Evolutionary conservation across 2,888 invertebrate genomes (phyloP).

Genomic region (Polia nebulosa): DNA sequence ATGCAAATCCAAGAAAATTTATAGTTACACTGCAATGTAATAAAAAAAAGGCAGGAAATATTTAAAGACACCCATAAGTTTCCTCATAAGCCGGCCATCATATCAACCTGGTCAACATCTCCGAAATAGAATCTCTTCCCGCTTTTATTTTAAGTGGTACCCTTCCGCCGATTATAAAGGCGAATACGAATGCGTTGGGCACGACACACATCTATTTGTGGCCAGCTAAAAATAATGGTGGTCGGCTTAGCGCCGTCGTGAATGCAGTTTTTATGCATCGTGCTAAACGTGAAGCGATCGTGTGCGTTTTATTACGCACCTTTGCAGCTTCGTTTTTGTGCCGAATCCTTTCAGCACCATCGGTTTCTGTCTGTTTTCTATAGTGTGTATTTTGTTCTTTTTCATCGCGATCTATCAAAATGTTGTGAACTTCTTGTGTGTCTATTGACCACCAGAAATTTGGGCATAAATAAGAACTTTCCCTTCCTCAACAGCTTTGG

Average conservation of each 20-base stretch:
- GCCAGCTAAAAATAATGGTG: slow-evolving; percentile 83
- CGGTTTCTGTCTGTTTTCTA: background rate
- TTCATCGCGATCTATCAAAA: background rate
- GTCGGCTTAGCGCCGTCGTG: slow-evolving; percentile 72
- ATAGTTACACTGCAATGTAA: background rate
- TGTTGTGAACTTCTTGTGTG: background rate
- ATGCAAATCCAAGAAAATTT: background rate
- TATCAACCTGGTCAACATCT: slow-evolving; percentile 38
- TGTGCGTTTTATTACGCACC: slow-evolving; percentile 32
- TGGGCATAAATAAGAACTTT: background rate
- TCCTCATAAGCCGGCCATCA: slow-evolving; percentile 28
- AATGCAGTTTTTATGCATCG: slow-evolving; percentile 87
- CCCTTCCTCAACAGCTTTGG: background rate
- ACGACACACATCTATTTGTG: slow-evolving; percentile 84
- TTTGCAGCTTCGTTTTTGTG: slow-evolving; percentile 42
- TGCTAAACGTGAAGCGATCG: slow-evolving; percentile 75
- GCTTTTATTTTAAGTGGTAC: slow-evolving; percentile 68
- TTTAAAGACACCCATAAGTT: slow-evolving; percentile 9
- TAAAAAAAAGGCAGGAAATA: background rate
- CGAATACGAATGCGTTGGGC: slow-evolving; percentile 76
- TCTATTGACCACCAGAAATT: background rate
- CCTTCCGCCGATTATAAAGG: slow-evolving; percentile 71
- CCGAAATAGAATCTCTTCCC: slow-evolving; percentile 62
- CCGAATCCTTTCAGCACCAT: slow-evolving; percentile 14
- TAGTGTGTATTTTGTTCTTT: background rate